Evolutionary conservation across 2,888 invertebrate genomes (phyloP), one percentile per base, ranked within the genome.

Genomic region (Acanthoscelides obtectus): DNA sequence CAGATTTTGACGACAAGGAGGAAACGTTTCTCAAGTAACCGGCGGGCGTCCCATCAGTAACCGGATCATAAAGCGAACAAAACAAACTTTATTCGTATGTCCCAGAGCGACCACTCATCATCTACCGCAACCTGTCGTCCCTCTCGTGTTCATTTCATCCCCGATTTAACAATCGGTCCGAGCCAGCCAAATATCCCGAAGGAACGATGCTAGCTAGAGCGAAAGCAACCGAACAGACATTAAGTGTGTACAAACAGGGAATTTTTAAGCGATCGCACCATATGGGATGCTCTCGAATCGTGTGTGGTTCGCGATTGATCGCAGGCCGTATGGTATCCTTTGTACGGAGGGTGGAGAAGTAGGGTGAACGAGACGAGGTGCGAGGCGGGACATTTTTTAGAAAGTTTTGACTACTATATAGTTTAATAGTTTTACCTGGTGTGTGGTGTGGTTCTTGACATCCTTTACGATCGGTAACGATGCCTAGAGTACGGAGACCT

Each of bases 221-320:
- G 75, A 76, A 76, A 78, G 76, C 77, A 75, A 76, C 77, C 73
- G 73, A 79, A 76, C 75, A 77, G 77, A 79, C 76, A 75, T 75
- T 77, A 76, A 74, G 69, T 74, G 74, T 73, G 73, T 73, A 74
- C 74, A 76, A 75, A 75, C 73, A 76, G 71, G 75, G 69, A 75
- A 45, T 45, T 45, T 45, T 45, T 45, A 45, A 45, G 12, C 12
- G 45, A 45, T 45, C 17, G 45, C 45, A 45, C 1, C 78, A 78
- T 78, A 78, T 78, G 77, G 77, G 73, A 74, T 69, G 72, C 72
- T 73, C 74, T 78, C 72, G 45, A 45, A 6, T 6, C 6, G 1
- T 6, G 17, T 45, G 45, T 17, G 45, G 45, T 45, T 45, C 17
- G 45, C 12, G 45, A 1, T 12, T 12, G 12, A 45, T 45, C 45